Conservation (phyloP, 2,888 invertebrate species). For the Caenorhabditis sp. region DNA sequence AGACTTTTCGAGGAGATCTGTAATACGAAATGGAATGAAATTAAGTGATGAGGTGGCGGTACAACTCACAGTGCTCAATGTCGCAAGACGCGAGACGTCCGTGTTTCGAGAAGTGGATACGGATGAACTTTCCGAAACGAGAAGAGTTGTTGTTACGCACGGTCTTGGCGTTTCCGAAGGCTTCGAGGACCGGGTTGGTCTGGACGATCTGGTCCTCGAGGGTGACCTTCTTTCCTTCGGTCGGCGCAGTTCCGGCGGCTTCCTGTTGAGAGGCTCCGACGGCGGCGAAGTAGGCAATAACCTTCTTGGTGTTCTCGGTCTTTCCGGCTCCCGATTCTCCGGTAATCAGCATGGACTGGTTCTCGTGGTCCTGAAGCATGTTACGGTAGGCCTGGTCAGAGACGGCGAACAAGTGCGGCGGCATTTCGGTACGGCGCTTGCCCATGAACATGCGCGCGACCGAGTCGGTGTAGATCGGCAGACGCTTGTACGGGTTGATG, state of each 20-base stretch:
- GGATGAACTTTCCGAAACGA: conserved; percentile 99
- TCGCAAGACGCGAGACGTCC: conserved; percentile 99
- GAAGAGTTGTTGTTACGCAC: conserved; percentile 99
- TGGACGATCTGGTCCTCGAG: conserved; percentile 99
- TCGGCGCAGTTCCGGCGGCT: conserved; percentile 42
- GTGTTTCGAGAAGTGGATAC: conserved; percentile 98
- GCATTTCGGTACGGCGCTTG: conserved; percentile 99
- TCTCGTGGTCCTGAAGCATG: conserved; percentile 86
- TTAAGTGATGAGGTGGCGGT: conserved; percentile 90
- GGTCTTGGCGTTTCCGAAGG: conserved; percentile 97
- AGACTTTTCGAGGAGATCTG: conserved; percentile 99
- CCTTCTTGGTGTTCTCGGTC: conserved; percentile 99
- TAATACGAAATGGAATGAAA: conserved; percentile 51
- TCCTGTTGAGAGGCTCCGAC: conserved; percentile 83
- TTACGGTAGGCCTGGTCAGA: conserved; percentile 87
- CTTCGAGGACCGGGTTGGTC: conserved; percentile 98
- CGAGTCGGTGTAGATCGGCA: conserved; percentile 78
- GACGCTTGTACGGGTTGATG: conserved; percentile 78
- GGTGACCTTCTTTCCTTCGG: conserved; percentile 93
- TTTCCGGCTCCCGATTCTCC: conserved; percentile 99
- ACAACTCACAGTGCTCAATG: conserved; percentile 98
- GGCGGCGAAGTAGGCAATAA: conserved; percentile 94
- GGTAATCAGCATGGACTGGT: conserved; percentile 79
- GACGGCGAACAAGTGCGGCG: conserved; percentile 99
- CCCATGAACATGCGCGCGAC: conserved; percentile 89